Evolutionary conservation across 2,888 invertebrate species (phyloP).

Genomic region (Acleris sparsana): DNA sequence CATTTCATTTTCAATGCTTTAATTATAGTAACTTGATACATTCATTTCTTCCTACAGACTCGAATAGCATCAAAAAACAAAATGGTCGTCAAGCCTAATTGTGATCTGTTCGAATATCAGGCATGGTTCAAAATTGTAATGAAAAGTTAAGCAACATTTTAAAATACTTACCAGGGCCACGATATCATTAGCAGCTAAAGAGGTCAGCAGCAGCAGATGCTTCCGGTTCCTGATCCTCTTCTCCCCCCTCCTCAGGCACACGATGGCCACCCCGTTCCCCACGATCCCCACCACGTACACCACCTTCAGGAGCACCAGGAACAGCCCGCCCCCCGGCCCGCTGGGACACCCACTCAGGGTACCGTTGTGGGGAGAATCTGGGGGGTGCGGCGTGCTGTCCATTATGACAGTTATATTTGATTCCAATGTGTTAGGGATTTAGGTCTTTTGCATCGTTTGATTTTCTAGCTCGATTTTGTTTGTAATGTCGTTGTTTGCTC

Average conservation of each 20-base stretch:
- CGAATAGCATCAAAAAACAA: too few relatives aligned
- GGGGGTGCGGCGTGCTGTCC: constrained; percentile 1
- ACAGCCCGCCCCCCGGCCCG: constrained; percentile 39
- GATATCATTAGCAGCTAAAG: constrained; percentile 90
- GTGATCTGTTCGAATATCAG: too few relatives aligned
- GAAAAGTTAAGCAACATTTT: background rate
- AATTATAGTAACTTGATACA: too few relatives aligned
- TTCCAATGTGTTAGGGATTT: background rate
- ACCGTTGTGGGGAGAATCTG: constrained; percentile 28
- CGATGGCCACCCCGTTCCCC: constrained; percentile 90
- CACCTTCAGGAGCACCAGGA: constrained; percentile 71
- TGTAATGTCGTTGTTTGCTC: background rate
- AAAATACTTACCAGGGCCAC: constrained; percentile 83
- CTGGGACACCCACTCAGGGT: constrained; percentile 27
- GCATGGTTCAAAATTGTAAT: too few relatives aligned
- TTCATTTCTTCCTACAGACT: too few relatives aligned
- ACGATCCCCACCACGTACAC: constrained; percentile 87
- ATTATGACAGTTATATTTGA: background rate
- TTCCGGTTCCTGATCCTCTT: constrained; percentile 90
- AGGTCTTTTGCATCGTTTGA: background rate
- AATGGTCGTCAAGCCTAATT: too few relatives aligned
- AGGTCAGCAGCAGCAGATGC: constrained; percentile 90
- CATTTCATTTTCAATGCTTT: too few relatives aligned
- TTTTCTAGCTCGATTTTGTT: background rate
- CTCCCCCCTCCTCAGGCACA: constrained; percentile 88